phyloP scores from a whole-genome alignment of 2,888 invertebrate species.

The Stenchaetothrips biformis region DNA sequence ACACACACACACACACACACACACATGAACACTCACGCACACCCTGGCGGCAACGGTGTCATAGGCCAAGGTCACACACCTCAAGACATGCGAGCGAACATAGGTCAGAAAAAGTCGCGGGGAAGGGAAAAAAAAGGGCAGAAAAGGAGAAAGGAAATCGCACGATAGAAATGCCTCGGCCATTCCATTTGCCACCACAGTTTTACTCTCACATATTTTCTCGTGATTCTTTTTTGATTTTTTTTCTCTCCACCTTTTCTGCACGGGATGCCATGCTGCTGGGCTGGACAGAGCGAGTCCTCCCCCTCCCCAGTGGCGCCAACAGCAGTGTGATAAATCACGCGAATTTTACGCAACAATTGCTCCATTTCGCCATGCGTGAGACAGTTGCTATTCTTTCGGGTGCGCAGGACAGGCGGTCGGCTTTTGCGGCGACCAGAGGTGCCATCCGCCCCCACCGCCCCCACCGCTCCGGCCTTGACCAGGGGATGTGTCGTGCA shows the following conservation, averaged over 20 bases:
- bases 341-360: slow-evolving; percentile 24
- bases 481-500: neutral
- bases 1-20: no score
- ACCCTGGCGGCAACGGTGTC: no score
- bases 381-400: neutral
- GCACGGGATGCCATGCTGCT: neutral
- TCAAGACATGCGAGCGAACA: neutral
- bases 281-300: neutral
- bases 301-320: neutral
- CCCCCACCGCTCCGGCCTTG: neutral
- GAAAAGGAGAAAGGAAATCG: neutral
- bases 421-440: neutral
- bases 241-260: neutral
- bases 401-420: neutral
- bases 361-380: slow-evolving; percentile 4
- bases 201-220: neutral
- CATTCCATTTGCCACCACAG: neutral
- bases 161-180: neutral
- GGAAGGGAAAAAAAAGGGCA: neutral
- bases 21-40: no score
- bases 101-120: neutral
- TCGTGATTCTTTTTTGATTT: neutral
- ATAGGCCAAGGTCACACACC: no score
- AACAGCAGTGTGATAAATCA: slow-evolving; percentile 4
- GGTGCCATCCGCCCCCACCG: neutral